Percentiles rank a stretch among this genome's conserved stretches.
These are phyloP conservation scores for Caenorhabditis becei DNA, from an alignment of 2,888 invertebrate genomes.

Conservation along the genomic window DNA sequence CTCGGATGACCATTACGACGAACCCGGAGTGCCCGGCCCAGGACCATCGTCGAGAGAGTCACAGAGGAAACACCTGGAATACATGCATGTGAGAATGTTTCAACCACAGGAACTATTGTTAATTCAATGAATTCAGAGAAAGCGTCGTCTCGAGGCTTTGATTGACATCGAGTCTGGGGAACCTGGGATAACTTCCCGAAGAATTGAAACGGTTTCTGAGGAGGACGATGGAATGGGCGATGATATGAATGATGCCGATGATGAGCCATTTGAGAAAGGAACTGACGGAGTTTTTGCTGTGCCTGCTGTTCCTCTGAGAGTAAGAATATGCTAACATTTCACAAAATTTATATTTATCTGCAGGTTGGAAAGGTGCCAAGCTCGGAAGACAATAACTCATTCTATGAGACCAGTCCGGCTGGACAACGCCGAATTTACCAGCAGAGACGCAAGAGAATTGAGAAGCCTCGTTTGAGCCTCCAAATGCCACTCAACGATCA, in stretches of 20 bases:
- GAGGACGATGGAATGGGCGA: not conserved
- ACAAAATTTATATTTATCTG: not conserved
- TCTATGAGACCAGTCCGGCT: not conserved
- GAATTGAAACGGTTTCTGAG: not conserved
- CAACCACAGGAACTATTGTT: not conserved
- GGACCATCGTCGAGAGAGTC: not conserved
- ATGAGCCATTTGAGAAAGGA: not conserved
- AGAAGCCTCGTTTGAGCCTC: not conserved
- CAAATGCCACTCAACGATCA: not conserved
- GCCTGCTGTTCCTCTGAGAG: not conserved
- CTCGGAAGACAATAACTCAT: not conserved
- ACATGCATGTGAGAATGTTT: too few relatives aligned
- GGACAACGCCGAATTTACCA: not conserved
- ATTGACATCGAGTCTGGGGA: constrained; percentile 3
- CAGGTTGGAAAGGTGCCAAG: not conserved
- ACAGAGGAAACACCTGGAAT: not conserved
- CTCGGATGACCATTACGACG: not conserved
- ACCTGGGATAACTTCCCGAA: not conserved
- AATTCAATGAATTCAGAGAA: constrained; percentile 1
- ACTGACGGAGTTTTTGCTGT: constrained; percentile 2
- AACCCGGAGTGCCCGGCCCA: not conserved
- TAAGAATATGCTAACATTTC: not conserved
- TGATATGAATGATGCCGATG: constrained; percentile 2
- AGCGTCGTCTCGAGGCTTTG: not conserved
- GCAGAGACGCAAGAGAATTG: not conserved